Evolutionary conservation across 2,888 invertebrate genomes (phyloP), one percentile per base, ranked within the genome.

Genomic region (Hyles lineata): DNA sequence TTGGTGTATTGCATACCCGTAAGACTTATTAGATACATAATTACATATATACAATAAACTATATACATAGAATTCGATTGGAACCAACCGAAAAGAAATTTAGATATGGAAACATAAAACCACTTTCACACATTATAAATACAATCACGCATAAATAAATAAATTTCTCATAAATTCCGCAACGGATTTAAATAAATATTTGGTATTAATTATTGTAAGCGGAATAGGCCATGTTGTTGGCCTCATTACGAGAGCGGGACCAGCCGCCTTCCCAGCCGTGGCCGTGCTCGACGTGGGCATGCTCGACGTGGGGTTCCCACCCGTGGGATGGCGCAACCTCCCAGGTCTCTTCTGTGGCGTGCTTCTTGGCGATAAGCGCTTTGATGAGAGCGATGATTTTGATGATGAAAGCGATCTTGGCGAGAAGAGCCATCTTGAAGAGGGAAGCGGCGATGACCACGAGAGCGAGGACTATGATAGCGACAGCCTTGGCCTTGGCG

Each of bases 381-480:
- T 94, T 94, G 80, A 94, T 83, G 75, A 92, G 82, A 1, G 88
- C 84, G 50, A 93, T 87, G 15, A 91, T 77, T 77, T 94, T 94
- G 78, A 91, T 89, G 60, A 94, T 87, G 78, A 98, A 96, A 0
- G 98, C 97, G 70, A 97, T 94, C 92, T 98, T 98, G 80, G 97
- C 96, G 60, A 97, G 93, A 71, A 97, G 84, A 25, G 97, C 95
- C 72, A 97, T 96, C 89, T 98, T 98, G 86, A 96, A 92, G 71
- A 97, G 95, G 70, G 98, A 94, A 35, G 97, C 93, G 11, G 96
- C 96, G 72, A 97, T 95, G 78, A 96, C 95, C 23, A 96, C 95
- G 19, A 98, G 87, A 60, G 97, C 90, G 11, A 96, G 80, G 8
- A 97, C 96, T 2, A 96, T 90, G 1, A 97, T 83, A 11, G 96